Conservation (phyloP, 2,888 invertebrate species). For the Dioctria rufipes region DNA sequence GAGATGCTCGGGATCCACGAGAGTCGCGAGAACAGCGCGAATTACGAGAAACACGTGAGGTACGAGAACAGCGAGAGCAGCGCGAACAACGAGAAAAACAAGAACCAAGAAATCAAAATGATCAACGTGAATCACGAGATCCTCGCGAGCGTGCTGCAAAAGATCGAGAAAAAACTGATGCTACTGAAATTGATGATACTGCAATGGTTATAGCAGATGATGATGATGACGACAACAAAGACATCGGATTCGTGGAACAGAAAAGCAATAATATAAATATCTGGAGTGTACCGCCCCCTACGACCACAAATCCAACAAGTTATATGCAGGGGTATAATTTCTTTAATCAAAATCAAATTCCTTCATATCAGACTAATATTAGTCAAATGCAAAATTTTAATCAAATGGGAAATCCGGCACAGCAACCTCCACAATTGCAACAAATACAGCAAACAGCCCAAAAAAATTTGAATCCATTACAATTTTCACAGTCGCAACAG, state of each 20-base stretch:
- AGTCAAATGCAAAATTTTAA: conserved; percentile 53
- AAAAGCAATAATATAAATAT: conserved; percentile 36
- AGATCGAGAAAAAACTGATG: conserved; percentile 15
- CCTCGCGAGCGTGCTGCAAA: neutral
- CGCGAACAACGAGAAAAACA: conserved; percentile 61
- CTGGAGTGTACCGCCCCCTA: conserved; percentile 48
- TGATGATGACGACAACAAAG: conserved; percentile 5
- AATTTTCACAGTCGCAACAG: neutral
- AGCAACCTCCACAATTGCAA: conserved; percentile 52
- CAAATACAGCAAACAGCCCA: conserved; percentile 53
- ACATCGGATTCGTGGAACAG: neutral
- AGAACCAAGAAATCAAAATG: conserved; percentile 9
- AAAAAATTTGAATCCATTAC: neutral
- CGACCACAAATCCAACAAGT: conserved; percentile 31
- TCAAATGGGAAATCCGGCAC: conserved; percentile 57
- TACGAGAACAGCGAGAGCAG: conserved; percentile 65
- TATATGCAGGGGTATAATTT: conserved; percentile 52
- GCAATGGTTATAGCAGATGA: conserved; percentile 36
- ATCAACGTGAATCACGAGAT: neutral
- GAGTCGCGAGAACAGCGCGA: neutral
- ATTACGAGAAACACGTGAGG: neutral
- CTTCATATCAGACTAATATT: conserved; percentile 55
- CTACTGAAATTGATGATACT: conserved; percentile 12
- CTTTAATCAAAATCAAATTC: conserved; percentile 61
- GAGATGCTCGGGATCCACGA: conserved; percentile 60